Percentiles rank a stretch among this genome's conserved stretches.
These are phyloP conservation scores for Drosophila neonasuta DNA, from an alignment of 2,888 invertebrate genomes.

Conservation along the genomic window DNA sequence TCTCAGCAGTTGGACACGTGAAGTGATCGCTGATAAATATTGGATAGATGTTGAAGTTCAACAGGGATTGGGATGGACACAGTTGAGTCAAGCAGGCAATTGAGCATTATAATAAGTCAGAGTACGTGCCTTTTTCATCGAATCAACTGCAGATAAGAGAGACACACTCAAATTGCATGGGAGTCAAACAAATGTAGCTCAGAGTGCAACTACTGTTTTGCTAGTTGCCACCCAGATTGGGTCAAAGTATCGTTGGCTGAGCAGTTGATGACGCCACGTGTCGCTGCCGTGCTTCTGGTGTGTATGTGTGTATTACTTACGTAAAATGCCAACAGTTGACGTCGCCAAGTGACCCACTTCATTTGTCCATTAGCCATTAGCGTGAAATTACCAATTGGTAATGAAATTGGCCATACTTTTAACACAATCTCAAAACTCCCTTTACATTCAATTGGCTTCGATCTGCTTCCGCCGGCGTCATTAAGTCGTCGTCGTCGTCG, in stretches of 20 bases:
- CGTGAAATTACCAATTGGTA: slow-evolving; percentile 62
- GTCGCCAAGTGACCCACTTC: slow-evolving; percentile 33
- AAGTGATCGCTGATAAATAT: slow-evolving; percentile 9
- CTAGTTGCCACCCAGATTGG: slow-evolving; percentile 12
- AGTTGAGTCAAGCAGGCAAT: neutral
- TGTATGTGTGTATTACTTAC: slow-evolving; percentile 16
- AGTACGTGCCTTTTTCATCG: slow-evolving; percentile 41
- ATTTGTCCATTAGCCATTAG: slow-evolving; percentile 43
- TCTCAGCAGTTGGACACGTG: slow-evolving; percentile 55
- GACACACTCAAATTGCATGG: slow-evolving; percentile 30
- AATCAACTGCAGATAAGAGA: neutral
- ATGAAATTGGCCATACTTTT: slow-evolving; percentile 71
- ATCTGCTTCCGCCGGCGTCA: slow-evolving; percentile 37
- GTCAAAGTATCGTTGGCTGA: neutral
- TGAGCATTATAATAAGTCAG: too few species aligned
- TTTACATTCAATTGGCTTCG: slow-evolving; percentile 44
- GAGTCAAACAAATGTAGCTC: neutral
- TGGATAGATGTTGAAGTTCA: slow-evolving; percentile 41
- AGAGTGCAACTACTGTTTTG: neutral
- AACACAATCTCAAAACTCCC: slow-evolving; percentile 28
- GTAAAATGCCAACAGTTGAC: slow-evolving; percentile 27
- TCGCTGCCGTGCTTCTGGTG: slow-evolving; percentile 2
- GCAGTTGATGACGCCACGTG: slow-evolving; percentile 19
- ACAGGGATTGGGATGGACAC: slow-evolving; percentile 8
- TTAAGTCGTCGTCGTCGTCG: slow-evolving; percentile 13